Evolutionary conservation across 1,140 invertebrate species (phyloP), one percentile per base, ranked within the genome.

Genomic region (Eupristina koningsbergeri): DNA sequence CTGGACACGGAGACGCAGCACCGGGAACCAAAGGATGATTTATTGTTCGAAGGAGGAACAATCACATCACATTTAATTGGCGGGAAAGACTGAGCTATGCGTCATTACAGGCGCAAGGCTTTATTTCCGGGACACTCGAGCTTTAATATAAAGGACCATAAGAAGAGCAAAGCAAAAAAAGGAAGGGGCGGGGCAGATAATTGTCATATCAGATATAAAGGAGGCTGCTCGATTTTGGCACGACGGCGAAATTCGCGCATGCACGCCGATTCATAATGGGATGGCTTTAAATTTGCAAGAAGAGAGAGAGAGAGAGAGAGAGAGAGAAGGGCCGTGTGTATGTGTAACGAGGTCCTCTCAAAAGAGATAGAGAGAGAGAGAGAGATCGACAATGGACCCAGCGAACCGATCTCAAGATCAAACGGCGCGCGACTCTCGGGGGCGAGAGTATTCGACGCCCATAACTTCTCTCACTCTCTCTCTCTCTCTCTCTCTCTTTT

Each of bases 401-500:
- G 87, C 89, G 90, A 91, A 91, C 90, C 90, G 89, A 90, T 91
- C 88, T 81, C 85, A 89, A 92, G 91, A 92, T 92, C 91, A 92
- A 92, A 92, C 91, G 91, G 87, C 36, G 79, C 86, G 67, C 67
- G 67, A 71, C 67, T 71, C 22, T 41, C 36, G 39, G 36, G 67
- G 86, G 91, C 87, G 79, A 85, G 87, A 86, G 88, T 88, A 89
- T 90, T 89, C 88, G 87, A 89, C 87, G 88, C 88, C 89, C 89
- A 89, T 89, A 91, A 91, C 86, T 86, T 67, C 45, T 58, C 74
- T 64, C 53, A 0, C 67, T 53, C 64, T n/a, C 11, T 45, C 41
- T 34, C 39, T 71, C 22, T 7, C 22, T 41, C 3, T 17, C 26
- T 7, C 29, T 50, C 1, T 47, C 7, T 9, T 13, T 77, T 31